Evolutionary conservation across 2,113 vertebrate genomes (phyloP).

Genomic region (Sceloporus undulatus): DNA sequence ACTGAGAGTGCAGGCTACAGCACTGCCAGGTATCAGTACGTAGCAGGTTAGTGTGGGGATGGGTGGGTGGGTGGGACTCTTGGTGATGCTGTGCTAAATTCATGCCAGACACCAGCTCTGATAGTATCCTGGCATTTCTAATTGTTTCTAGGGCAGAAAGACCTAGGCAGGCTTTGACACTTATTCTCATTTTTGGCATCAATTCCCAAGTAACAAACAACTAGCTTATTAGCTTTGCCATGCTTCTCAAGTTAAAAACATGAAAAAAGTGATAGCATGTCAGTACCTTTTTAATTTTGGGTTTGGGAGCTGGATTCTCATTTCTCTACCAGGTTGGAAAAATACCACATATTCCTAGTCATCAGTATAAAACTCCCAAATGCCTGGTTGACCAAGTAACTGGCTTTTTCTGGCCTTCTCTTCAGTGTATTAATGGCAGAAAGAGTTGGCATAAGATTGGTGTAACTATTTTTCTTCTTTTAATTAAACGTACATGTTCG

Average conservation of each 20-base stretch:
- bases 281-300: not conserved
- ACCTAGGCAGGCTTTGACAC: not conserved
- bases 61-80: no score
- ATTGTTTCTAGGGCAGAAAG: not conserved
- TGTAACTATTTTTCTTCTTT: not conserved
- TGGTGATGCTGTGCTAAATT: not conserved
- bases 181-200: not conserved
- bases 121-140: not conserved
- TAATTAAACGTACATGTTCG: not conserved
- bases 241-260: not conserved
- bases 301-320: not conserved
- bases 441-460: not conserved
- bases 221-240: not conserved
- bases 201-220: not conserved
- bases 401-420: not conserved
- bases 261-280: not conserved
- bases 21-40: not conserved
- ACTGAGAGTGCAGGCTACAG: not conserved
- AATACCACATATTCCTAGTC: not conserved
- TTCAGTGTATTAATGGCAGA: slow-evolving; percentile 24
- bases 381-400: not conserved
- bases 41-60: no score
- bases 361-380: not conserved
- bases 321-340: not conserved
- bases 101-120: not conserved